Conservation (phyloP, 2,888 invertebrate genomes). For the Clostera curtula region DNA sequence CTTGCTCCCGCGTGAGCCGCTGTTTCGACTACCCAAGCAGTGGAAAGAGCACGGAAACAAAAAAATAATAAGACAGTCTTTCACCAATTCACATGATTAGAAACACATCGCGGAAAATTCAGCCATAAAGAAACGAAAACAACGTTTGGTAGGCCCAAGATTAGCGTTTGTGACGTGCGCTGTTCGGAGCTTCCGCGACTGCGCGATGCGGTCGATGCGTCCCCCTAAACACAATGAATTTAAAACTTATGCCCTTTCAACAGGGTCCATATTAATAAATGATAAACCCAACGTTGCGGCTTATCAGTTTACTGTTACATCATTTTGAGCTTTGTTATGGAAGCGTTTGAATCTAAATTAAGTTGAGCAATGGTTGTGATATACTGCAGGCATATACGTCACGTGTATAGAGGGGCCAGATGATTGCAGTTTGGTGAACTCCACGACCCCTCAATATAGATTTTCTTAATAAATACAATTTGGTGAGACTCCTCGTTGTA, state of each 20-base stretch:
- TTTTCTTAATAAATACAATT: slow-evolving; percentile 27
- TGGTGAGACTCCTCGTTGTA: slow-evolving; percentile 7
- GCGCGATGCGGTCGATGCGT: slow-evolving; percentile 50
- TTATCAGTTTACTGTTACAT: slow-evolving; percentile 22
- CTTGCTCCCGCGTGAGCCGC: slow-evolving; percentile 5
- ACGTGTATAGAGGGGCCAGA: slow-evolving; percentile 55
- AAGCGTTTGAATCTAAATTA: slow-evolving; percentile 11
- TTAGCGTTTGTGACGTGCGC: slow-evolving; percentile 65
- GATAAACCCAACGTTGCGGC: slow-evolving; percentile 39
- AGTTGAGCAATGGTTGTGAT: slow-evolving; percentile 16
- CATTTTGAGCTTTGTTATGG: slow-evolving; percentile 25
- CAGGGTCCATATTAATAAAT: slow-evolving; percentile 43
- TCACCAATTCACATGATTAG: slow-evolving; percentile 8
- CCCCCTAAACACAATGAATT: slow-evolving; percentile 40
- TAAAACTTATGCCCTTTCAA: slow-evolving; percentile 45
- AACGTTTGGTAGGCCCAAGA: slow-evolving; percentile 42
- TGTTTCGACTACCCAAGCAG: slow-evolving; percentile 4
- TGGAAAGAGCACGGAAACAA: slow-evolving; percentile 14
- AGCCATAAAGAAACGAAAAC: slow-evolving; percentile 29
- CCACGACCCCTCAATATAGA: slow-evolving; percentile 35
- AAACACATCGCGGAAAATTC: slow-evolving; percentile 17
- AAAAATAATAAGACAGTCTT: slow-evolving; percentile 14
- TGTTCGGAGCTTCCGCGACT: slow-evolving; percentile 62
- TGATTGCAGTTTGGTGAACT: slow-evolving; percentile 62
- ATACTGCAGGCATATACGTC: slow-evolving; percentile 47